Conservation (phyloP, 1,140 invertebrate genomes). For the Chionoecetes opilio region DNA sequence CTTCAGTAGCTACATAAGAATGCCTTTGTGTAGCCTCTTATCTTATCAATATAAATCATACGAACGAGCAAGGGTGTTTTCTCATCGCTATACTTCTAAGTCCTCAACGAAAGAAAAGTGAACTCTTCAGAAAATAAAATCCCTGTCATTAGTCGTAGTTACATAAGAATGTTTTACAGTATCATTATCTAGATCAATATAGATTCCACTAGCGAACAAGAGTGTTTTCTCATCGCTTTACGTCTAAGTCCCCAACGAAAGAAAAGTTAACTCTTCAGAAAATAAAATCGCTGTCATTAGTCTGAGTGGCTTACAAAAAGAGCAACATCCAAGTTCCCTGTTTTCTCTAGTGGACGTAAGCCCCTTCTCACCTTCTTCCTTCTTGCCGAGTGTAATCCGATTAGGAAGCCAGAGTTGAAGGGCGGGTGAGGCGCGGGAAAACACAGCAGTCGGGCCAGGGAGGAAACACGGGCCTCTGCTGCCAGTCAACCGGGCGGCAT, state of each 20-base stretch:
- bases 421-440: neutral
- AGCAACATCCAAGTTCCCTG: neutral
- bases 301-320: constrained; percentile 28
- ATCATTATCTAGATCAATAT: neutral
- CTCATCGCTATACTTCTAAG: neutral
- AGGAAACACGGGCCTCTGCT: neutral
- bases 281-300: neutral
- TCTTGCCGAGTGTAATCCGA: neutral
- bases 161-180: neutral
- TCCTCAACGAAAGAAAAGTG: neutral
- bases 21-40: neutral
- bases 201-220: neutral
- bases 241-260: neutral
- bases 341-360: constrained; percentile 6
- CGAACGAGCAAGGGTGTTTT: neutral
- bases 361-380: neutral
- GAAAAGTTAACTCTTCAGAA: neutral
- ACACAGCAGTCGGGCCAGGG: neutral
- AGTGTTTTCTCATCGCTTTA: neutral
- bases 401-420: neutral
- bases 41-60: neutral
- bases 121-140: neutral
- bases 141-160: no score
- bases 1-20: neutral
- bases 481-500: no score